Percentiles rank a stretch among this genome's conserved stretches.
phyloP scores from a whole-genome alignment of 1,140 invertebrate species.

The Agrilus planipennis region DNA sequence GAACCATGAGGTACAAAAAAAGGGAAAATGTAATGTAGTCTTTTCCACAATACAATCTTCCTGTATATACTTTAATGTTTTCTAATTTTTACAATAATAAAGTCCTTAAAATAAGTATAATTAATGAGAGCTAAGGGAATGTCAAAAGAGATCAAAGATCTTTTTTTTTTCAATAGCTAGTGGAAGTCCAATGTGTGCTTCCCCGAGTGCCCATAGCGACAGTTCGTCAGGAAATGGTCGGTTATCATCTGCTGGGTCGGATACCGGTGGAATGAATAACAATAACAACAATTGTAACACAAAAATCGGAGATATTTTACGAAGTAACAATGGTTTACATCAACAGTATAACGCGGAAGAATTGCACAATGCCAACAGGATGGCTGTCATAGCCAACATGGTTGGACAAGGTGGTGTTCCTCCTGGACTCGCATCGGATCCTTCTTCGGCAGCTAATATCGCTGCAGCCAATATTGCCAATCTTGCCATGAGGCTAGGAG shows the following conservation, averaged over 20 bases:
- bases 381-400: conserved; percentile 62
- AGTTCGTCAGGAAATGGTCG: conserved; percentile 66
- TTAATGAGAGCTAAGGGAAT: too few relatives aligned
- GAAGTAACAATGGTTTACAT: conserved; percentile 39
- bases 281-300: conserved; percentile 62
- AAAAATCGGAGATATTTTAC: conserved; percentile 54
- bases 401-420: conserved; percentile 44
- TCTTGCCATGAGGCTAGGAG: conserved; percentile 64
- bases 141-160: too few relatives aligned
- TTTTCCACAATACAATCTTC: too few relatives aligned
- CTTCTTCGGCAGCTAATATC: conserved; percentile 42
- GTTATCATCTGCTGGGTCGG: conserved; percentile 64
- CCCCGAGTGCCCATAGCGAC: conserved; percentile 70
- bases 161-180: conserved; percentile 24
- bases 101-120: too few relatives aligned
- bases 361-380: conserved; percentile 56
- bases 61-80: too few relatives aligned
- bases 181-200: conserved; percentile 54
- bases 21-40: too few relatives aligned
- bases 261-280: conserved; percentile 51
- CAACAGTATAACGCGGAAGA: conserved; percentile 58
- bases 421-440: conserved; percentile 31
- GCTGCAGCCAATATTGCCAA: conserved; percentile 62
- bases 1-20: too few relatives aligned
- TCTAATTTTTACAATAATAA: too few relatives aligned